These are phyloP conservation scores for Periplaneta americana DNA, from an alignment of 1,140 invertebrate species.

Conservation along the genomic window DNA sequence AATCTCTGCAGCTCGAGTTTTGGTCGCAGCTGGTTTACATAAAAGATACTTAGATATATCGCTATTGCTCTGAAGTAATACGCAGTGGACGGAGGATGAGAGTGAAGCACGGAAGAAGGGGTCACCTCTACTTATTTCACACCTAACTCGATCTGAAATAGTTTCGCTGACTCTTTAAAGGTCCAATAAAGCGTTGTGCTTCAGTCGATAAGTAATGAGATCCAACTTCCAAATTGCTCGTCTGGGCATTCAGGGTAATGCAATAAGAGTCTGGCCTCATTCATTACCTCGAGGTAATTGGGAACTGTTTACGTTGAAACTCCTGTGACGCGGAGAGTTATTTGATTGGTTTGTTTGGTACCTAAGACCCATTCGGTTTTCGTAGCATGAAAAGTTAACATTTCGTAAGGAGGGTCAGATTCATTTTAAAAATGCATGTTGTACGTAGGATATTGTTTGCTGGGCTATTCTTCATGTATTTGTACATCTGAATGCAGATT, in stretches of 20 bases:
- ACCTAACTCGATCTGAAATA: not conserved
- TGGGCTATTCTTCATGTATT: too few relatives aligned
- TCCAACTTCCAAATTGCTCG: not conserved
- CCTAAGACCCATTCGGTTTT: too few relatives aligned
- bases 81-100: not conserved
- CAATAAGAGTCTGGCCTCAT: not conserved
- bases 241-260: not conserved
- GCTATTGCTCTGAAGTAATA: not conserved
- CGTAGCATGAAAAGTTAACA: too few relatives aligned
- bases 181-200: not conserved
- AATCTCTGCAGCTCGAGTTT: too few relatives aligned
- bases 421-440: too few relatives aligned
- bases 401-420: too few relatives aligned
- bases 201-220: not conserved
- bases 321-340: too few relatives aligned
- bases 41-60: too few relatives aligned
- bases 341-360: too few relatives aligned
- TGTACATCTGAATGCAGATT: too few relatives aligned
- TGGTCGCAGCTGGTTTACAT: too few relatives aligned
- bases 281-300: not conserved
- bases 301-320: not conserved
- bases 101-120: not conserved
- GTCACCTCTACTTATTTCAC: not conserved
- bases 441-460: too few relatives aligned
- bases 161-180: not conserved